Evolutionary conservation across 2,888 invertebrate species (phyloP).

Genomic region (Caenorhabditis plicata): DNA sequence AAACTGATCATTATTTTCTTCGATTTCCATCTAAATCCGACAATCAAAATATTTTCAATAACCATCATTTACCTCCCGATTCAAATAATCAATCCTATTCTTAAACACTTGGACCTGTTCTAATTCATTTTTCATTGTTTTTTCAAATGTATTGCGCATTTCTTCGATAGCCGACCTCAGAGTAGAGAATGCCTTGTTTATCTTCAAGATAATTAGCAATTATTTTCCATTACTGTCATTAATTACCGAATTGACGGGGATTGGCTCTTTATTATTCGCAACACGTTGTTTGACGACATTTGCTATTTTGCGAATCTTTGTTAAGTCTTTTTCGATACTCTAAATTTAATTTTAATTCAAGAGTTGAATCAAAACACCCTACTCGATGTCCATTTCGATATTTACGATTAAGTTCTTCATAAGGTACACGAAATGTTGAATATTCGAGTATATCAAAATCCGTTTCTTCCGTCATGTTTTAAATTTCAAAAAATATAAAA

Average conservation of each 20-base stretch:
- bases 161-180: conserved; percentile 6
- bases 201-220: not conserved
- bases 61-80: conserved; percentile 6
- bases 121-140: conserved; percentile 5
- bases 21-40: not conserved
- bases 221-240: conserved; percentile 6
- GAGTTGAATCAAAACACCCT: too few relatives aligned
- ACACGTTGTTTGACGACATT: not conserved
- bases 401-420: conserved; percentile 94
- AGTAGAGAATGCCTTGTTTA: not conserved
- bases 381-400: conserved; percentile 90
- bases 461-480: not conserved
- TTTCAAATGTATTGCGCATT: not conserved
- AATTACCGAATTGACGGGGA: conserved; percentile 2
- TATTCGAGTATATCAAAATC: conserved; percentile 77
- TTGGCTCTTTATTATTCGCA: conserved; percentile 5
- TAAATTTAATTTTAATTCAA: too few relatives aligned
- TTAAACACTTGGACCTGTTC: conserved; percentile 6
- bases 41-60: too few relatives aligned
- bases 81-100: conserved; percentile 4
- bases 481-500: not conserved
- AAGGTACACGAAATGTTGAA: conserved; percentile 93
- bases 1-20: not conserved
- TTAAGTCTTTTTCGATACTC: conserved; percentile 20
- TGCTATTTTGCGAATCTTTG: conserved; percentile 6